Evolutionary conservation across 2,888 invertebrate species (phyloP).

Genomic region (Boloria selene): DNA sequence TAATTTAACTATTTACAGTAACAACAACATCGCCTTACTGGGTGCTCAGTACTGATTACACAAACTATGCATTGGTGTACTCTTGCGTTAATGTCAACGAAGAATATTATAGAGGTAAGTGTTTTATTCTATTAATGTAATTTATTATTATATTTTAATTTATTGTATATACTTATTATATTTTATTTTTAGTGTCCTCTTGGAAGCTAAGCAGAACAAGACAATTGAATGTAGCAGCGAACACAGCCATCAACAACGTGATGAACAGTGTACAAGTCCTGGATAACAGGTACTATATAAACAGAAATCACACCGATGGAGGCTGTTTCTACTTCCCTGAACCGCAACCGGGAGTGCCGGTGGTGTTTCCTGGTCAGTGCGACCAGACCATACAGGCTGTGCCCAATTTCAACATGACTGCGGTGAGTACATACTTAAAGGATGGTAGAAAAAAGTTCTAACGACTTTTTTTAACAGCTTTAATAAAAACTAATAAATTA

Average conservation of each 20-base stretch:
- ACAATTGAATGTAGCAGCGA: conserved; percentile 39
- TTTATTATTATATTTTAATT: not conserved
- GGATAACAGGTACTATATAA: conserved; percentile 52
- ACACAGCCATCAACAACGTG: conserved; percentile 35
- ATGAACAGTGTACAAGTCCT: conserved; percentile 50
- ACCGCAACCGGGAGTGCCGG: conserved; percentile 51
- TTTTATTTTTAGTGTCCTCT: conserved; percentile 52
- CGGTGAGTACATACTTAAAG: conserved; percentile 41
- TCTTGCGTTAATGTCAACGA: conserved; percentile 74
- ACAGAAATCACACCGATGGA: conserved; percentile 51
- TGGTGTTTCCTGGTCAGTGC: conserved; percentile 64
- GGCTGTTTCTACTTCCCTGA: conserved; percentile 67
- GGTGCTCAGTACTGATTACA: conserved; percentile 85
- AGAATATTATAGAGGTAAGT: conserved; percentile 56
- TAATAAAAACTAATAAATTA: conserved; percentile 23
- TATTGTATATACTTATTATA: too few relatives aligned
- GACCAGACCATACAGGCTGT: conserved; percentile 53
- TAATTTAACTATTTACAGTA: conserved; percentile 48
- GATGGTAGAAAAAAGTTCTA: not conserved
- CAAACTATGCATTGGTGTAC: conserved; percentile 83
- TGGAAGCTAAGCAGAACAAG: conserved; percentile 66
- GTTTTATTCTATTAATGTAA: too few relatives aligned
- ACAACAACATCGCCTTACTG: conserved; percentile 66
- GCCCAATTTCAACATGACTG: conserved; percentile 50
- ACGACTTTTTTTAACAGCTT: not conserved